Conservation (phyloP, 2,888 invertebrate species). For the Gastracanthus pulcherrimus region DNA sequence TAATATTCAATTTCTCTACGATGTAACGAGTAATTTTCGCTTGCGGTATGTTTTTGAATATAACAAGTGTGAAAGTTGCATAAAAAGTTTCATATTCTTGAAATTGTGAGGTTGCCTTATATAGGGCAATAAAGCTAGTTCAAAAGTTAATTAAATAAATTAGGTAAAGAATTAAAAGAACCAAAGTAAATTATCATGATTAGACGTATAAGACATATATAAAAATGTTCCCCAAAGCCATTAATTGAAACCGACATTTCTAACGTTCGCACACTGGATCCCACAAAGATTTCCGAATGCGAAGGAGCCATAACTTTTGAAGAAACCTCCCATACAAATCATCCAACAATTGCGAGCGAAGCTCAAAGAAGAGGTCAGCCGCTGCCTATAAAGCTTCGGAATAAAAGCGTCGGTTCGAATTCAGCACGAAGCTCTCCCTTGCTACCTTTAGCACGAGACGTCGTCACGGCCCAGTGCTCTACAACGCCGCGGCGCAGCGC, state of each 20-base stretch:
- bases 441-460: background rate
- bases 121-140: background rate
- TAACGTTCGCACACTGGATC: too few relatives aligned
- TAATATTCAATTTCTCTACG: slow-evolving; percentile 51
- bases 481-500: background rate
- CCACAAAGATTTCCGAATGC: too few relatives aligned
- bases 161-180: background rate
- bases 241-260: too few relatives aligned
- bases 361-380: too few relatives aligned
- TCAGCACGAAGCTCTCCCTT: background rate
- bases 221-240: too few relatives aligned
- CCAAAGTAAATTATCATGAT: background rate
- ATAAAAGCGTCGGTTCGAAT: too few relatives aligned
- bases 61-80: slow-evolving; percentile 46
- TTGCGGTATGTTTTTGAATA: slow-evolving; percentile 5
- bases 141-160: background rate
- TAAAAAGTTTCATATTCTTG: slow-evolving; percentile 11
- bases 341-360: too few relatives aligned
- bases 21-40: background rate
- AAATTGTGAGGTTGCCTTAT: background rate
- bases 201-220: too few relatives aligned
- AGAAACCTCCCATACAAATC: too few relatives aligned
- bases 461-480: background rate
- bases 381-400: too few relatives aligned
- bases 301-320: too few relatives aligned